Percentiles rank a stretch among this genome's conserved stretches.
Evolutionary conservation across 2,113 vertebrate genomes (phyloP).

Genomic region (Chionomys nivalis): DNA sequence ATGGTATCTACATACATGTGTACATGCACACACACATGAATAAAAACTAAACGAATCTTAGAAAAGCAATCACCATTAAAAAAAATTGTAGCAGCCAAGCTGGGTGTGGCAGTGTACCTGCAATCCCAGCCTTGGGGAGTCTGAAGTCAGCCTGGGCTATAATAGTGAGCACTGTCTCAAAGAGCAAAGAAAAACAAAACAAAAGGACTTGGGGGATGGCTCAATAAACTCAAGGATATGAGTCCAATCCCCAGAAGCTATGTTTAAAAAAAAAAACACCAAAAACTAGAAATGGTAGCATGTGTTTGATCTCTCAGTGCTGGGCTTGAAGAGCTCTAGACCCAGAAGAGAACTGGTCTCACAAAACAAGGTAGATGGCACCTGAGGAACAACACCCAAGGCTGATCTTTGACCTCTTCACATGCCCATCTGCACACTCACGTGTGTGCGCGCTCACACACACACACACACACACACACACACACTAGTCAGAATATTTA

Average conservation of each 20-base stretch:
- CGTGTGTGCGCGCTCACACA: accelerated
- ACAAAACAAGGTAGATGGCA: not conserved
- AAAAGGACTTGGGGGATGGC: not conserved
- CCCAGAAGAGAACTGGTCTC: not conserved
- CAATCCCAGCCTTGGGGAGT: not conserved
- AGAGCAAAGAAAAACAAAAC: not conserved
- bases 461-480: no score
- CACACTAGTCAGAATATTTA: not conserved
- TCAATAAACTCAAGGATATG: not conserved
- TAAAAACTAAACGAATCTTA: not conserved
- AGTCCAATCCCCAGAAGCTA: not conserved
- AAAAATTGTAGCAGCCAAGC: not conserved
- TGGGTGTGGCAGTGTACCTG: not conserved
- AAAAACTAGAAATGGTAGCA: not conserved
- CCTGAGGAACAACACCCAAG: not conserved
- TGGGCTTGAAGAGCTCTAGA: not conserved
- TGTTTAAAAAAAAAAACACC: not conserved
- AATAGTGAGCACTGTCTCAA: not conserved
- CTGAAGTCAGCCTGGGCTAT: not conserved
- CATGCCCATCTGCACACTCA: not conserved
- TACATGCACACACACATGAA: not conserved
- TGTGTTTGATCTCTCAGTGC: not conserved
- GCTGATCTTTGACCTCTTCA: not conserved
- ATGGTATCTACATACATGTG: not conserved
- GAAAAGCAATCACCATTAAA: not conserved